Conservation (phyloP, 2,113 vertebrate genomes). For the Petromus typicus region DNA sequence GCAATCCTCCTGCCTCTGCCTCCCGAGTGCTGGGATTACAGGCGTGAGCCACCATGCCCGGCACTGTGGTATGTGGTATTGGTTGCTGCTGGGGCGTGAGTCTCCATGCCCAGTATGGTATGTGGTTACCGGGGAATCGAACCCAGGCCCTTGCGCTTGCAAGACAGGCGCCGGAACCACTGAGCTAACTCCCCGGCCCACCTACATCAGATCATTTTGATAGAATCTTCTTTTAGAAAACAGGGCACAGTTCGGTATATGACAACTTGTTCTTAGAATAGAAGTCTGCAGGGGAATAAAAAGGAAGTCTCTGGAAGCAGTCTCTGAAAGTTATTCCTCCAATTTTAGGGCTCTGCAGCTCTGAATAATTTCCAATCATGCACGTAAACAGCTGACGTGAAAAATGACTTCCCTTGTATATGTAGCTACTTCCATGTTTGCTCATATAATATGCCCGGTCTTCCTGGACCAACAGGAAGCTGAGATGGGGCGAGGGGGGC, state of each 20-base stretch:
- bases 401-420: slow-evolving; percentile 25
- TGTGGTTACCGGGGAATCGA: too few relatives aligned
- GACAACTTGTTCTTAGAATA: neutral
- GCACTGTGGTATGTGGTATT: too few relatives aligned
- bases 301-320: neutral
- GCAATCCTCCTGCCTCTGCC: too few relatives aligned
- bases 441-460: neutral
- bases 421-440: neutral
- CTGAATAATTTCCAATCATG: neutral
- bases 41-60: too few relatives aligned
- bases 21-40: too few relatives aligned
- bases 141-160: too few relatives aligned
- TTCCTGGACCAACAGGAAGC: neutral
- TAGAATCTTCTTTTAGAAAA: slow-evolving; percentile 44
- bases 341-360: neutral
- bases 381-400: slow-evolving; percentile 17
- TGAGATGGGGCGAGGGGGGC: neutral
- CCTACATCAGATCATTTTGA: slow-evolving; percentile 22
- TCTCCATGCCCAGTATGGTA: too few relatives aligned
- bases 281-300: neutral
- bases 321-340: slow-evolving; percentile 23
- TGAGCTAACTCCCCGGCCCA: too few relatives aligned
- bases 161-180: too few relatives aligned
- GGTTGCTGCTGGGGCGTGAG: too few relatives aligned
- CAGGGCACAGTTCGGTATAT: neutral